Percentiles rank a stretch among this genome's conserved stretches.
phyloP scores from a whole-genome alignment of 2,797 vertebrate genomes.

The Spondyliosoma cantharus region DNA sequence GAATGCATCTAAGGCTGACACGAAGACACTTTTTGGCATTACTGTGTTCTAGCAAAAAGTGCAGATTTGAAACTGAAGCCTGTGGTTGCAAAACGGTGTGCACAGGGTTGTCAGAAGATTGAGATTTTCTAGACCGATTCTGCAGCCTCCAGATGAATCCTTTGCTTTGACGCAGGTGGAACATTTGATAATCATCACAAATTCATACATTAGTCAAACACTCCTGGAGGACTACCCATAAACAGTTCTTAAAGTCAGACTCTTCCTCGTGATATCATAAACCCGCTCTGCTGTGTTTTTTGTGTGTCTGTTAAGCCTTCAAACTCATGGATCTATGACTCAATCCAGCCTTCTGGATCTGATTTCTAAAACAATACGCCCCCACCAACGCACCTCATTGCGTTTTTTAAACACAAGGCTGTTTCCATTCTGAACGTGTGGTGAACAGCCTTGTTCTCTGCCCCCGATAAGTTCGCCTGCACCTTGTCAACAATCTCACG shows the following conservation, averaged over 20 bases:
- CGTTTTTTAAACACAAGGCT: background rate
- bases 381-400: background rate
- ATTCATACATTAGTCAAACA: too few relatives aligned
- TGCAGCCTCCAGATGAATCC: background rate
- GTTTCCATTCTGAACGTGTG: constrained; percentile 19
- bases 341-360: background rate
- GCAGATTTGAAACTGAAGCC: background rate
- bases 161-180: background rate
- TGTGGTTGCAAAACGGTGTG: background rate
- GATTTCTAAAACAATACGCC: background rate
- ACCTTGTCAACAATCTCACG: constrained; percentile 16
- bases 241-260: background rate
- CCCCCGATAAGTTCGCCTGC: constrained; percentile 18
- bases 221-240: background rate
- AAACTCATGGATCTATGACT: constrained; percentile 9
- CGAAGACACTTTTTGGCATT: background rate
- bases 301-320: background rate
- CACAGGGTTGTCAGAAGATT: background rate
- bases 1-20: background rate
- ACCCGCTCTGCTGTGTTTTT: background rate
- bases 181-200: too few relatives aligned
- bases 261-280: background rate
- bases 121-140: too few relatives aligned
- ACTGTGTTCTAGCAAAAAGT: background rate
- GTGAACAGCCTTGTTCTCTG: constrained; percentile 14